Percentiles rank a stretch among this genome's conserved stretches.
phyloP scores from a whole-genome alignment of 2,113 vertebrate genomes.

The Clinocottus analis region DNA sequence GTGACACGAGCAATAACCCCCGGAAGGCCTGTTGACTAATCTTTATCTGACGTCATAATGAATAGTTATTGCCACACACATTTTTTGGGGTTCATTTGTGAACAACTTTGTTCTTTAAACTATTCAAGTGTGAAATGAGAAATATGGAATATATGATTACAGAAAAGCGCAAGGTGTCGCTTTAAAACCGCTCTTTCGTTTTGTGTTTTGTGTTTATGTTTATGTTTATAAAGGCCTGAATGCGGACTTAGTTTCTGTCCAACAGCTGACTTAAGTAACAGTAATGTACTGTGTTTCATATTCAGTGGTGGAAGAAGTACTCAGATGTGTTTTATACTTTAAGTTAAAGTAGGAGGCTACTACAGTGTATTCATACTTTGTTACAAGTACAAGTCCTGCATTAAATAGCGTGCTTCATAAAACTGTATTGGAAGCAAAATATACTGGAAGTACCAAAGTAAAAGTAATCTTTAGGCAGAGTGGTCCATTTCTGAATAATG shows the following conservation, averaged over 20 bases:
- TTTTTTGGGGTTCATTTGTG: background rate
- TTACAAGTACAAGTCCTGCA: background rate
- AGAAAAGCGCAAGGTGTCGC: background rate
- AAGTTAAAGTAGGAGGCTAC: background rate
- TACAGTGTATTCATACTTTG: background rate
- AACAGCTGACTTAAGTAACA: conserved; percentile 3
- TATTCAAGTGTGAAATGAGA: background rate
- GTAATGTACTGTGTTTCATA: background rate
- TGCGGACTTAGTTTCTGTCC: background rate
- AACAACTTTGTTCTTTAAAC: background rate
- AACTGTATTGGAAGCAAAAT: background rate
- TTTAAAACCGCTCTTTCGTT: background rate
- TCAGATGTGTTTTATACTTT: background rate
- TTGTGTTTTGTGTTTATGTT: background rate
- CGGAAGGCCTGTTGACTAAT: conserved; percentile 28
- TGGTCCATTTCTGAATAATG: background rate
- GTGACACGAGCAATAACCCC: background rate
- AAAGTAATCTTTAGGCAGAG: background rate
- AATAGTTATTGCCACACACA: background rate
- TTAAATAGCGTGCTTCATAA: background rate
- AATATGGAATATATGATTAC: background rate
- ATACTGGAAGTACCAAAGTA: background rate
- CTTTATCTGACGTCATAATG: background rate
- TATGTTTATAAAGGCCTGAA: background rate
- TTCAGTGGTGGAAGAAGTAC: background rate